These are phyloP conservation scores for Lepidurus apus DNA, from an alignment of 1,140 invertebrate species.

Conservation along the genomic window DNA sequence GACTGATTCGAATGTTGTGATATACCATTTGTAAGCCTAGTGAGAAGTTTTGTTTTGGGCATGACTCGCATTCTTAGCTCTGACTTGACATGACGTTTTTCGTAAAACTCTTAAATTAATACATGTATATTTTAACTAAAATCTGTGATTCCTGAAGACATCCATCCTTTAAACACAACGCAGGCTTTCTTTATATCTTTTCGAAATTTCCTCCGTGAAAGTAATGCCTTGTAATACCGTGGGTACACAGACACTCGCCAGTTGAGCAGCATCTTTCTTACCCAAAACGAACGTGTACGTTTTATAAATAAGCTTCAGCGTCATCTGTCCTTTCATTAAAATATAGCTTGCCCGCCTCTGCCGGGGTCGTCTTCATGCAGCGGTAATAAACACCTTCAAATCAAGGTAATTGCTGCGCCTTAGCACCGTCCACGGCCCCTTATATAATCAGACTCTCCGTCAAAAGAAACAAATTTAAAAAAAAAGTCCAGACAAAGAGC, in stretches of 20 bases:
- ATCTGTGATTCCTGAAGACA: too few species aligned
- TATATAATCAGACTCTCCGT: not conserved
- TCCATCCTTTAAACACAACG: too few species aligned
- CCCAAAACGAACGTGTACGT: not conserved
- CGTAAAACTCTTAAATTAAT: too few species aligned
- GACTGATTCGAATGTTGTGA: too few species aligned
- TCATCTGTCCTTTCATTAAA: not conserved
- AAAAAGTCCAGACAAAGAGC: not conserved
- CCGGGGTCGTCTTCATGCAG: not conserved
- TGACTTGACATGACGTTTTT: too few species aligned
- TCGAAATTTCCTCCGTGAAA: too few species aligned
- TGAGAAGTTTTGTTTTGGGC: too few species aligned
- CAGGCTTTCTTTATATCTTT: too few species aligned
- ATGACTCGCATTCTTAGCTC: too few species aligned
- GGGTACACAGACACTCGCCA: not conserved
- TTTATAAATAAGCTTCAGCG: not conserved
- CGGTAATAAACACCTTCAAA: slow-evolving; percentile 5
- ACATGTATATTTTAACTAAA: too few species aligned
- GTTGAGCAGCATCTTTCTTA: not conserved
- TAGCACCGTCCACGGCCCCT: not conserved
- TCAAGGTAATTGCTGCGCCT: slow-evolving; percentile 4
- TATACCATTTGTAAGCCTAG: too few species aligned
- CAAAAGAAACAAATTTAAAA: too few species aligned
- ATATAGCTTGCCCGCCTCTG: not conserved
- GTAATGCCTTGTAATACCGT: not conserved